These are phyloP conservation scores for Mystacornis crossleyi DNA, from an alignment of 2,113 vertebrate species.

Conservation along the genomic window DNA sequence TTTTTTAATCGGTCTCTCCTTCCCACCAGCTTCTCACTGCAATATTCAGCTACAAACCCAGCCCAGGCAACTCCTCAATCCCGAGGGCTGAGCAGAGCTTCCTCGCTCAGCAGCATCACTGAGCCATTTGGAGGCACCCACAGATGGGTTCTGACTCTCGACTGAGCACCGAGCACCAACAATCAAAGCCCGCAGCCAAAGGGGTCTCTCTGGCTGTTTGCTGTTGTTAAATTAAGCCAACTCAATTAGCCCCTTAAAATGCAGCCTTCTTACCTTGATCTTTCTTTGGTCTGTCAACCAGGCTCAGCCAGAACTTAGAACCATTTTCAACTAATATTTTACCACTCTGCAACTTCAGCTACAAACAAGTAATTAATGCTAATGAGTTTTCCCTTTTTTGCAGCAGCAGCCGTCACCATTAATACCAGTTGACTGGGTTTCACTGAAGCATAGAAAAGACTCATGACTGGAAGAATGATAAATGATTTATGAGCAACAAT, in stretches of 20 bases:
- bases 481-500: constrained; percentile 65
- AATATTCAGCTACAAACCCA: neutral
- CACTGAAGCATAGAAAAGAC: constrained; percentile 61
- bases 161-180: neutral
- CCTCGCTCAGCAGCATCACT: neutral
- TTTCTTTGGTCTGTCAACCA: constrained; percentile 40
- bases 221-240: constrained; percentile 30
- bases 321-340: constrained; percentile 39
- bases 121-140: neutral
- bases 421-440: constrained; percentile 61
- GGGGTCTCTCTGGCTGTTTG: neutral
- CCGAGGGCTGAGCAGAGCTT: neutral
- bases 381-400: constrained; percentile 23
- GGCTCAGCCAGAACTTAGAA: constrained; percentile 6
- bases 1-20: neutral
- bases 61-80: neutral
- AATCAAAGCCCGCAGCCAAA: neutral
- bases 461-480: constrained; percentile 60
- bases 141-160: neutral
- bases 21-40: neutral
- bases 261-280: constrained; percentile 6
- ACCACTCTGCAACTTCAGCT: constrained; percentile 30
- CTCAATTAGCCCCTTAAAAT: constrained; percentile 22
- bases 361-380: constrained; percentile 66
- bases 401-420: constrained; percentile 51